Evolutionary conservation across 2,888 invertebrate genomes (phyloP).

Genomic region (Xestia sexstrigata): DNA sequence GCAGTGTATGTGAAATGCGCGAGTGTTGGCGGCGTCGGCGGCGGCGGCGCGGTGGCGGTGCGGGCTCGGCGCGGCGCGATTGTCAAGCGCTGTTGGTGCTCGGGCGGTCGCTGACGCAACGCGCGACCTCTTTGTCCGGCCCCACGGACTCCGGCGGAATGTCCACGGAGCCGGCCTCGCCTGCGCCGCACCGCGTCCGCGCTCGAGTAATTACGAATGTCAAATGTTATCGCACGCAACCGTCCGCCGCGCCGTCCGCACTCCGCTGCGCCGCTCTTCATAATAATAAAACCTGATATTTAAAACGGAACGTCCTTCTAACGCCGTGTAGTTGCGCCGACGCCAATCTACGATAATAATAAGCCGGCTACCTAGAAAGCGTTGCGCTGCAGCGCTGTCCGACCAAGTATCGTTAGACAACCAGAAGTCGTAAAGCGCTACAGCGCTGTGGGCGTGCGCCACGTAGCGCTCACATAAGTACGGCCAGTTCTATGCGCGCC

Average conservation of each 20-base stretch:
- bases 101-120: slow-evolving; percentile 84
- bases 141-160: slow-evolving; percentile 83
- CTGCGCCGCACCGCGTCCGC: slow-evolving; percentile 78
- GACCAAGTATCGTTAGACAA: slow-evolving; percentile 73
- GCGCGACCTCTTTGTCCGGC: slow-evolving; percentile 89
- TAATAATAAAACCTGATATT: slow-evolving; percentile 91
- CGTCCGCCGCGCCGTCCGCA: slow-evolving; percentile 89
- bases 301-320: slow-evolving; percentile 91
- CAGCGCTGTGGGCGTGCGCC: slow-evolving; percentile 79
- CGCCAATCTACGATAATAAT: slow-evolving; percentile 91
- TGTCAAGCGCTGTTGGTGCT: slow-evolving; percentile 72
- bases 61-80: slow-evolving; percentile 67
- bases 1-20: slow-evolving; percentile 81
- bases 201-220: slow-evolving; percentile 90
- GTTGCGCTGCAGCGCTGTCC: slow-evolving; percentile 84
- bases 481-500: slow-evolving; percentile 91
- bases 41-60: slow-evolving; percentile 64
- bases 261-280: slow-evolving; percentile 90
- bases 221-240: slow-evolving; percentile 91
- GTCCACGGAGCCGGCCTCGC: slow-evolving; percentile 82
- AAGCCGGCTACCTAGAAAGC: slow-evolving; percentile 86
- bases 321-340: slow-evolving; percentile 91
- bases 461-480: slow-evolving; percentile 90
- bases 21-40: slow-evolving; percentile 48
- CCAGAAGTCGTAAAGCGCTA: slow-evolving; percentile 78